Evolutionary conservation across 2,888 invertebrate species (phyloP), one percentile per base, ranked within the genome.

Genomic region (Drosophila mercatorum): DNA sequence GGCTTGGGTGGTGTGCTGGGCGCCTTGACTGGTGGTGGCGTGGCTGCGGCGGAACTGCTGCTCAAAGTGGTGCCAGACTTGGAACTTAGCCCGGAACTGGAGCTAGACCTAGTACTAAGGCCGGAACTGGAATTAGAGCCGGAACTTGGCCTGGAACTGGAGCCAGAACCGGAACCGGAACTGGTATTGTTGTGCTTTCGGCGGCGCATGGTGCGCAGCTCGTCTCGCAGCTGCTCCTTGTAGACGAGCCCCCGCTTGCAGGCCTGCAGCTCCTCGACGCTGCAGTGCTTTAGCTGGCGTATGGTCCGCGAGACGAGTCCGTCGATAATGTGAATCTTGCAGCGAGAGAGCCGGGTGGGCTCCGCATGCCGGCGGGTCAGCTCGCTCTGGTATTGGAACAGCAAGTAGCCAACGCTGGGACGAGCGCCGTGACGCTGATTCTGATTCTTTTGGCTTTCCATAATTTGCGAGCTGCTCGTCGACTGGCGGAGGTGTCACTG

Each of bases 311-410:
- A 79, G 5, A 91, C 91, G 14, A 90, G 69, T 10, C 72, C 74
- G 14, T 89, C 86, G 66, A 86, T 90, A 8, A 90, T 81, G 53
- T 81, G 68, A n/a, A 91, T 77, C 63, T 91, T 91, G 47, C 81
- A 79, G 43, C 78, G 78, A 8, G 80, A 86, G 10, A 90, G 66
- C 0, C 80, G 86, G 6, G 72, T 67, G 31, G 78, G 80, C 31
- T 81, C 81, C 8, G 82, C 75, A 53, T 88, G 68, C 22, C 83
- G 68, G 5, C 83, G 83, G 28, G 83, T 83, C 66, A 91, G 57
- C 60, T 90, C 89, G 64, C 80, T 78, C 47, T 91, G 86, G 34
- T 90, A 90, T 46, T 89, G 79, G 52, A 88, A 90, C 4, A 91
- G 69, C 38, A 83, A 62, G 34, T 90, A 90, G 26, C 75, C 78